These are phyloP conservation scores for Myotis pilosus DNA, from an alignment of 2,797 vertebrate genomes.

Conservation along the genomic window DNA sequence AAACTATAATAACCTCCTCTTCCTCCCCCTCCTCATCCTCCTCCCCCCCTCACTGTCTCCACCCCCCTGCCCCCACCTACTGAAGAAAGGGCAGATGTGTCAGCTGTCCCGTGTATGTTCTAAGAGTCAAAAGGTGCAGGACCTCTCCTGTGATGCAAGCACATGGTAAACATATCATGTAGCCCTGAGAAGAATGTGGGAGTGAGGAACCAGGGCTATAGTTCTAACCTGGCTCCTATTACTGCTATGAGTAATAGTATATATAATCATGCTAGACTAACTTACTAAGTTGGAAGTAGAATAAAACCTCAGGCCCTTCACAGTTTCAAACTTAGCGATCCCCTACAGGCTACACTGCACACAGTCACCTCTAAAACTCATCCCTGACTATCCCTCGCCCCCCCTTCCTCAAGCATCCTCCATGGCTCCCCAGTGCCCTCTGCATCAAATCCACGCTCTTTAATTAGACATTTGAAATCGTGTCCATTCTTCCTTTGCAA, in stretches of 20 bases:
- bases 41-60: too few relatives aligned
- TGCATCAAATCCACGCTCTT: neutral
- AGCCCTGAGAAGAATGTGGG: neutral
- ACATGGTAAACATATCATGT: neutral
- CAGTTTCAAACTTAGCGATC: neutral
- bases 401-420: neutral
- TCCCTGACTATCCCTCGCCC: neutral
- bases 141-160: neutral
- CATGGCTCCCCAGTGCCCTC: neutral
- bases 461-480: neutral
- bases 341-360: neutral
- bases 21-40: neutral
- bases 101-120: neutral
- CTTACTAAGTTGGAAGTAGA: neutral
- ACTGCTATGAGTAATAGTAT: neutral
- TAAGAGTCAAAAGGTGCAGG: neutral
- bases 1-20: neutral
- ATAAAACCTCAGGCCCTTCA: neutral
- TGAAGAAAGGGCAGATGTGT: neutral
- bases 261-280: neutral
- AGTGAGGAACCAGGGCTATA: fast-evolving
- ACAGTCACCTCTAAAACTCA: neutral
- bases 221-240: neutral
- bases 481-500: neutral
- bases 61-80: too few relatives aligned